These are phyloP conservation scores for Pteria penguin DNA, from an alignment of 2,888 invertebrate genomes.

Conservation along the genomic window DNA sequence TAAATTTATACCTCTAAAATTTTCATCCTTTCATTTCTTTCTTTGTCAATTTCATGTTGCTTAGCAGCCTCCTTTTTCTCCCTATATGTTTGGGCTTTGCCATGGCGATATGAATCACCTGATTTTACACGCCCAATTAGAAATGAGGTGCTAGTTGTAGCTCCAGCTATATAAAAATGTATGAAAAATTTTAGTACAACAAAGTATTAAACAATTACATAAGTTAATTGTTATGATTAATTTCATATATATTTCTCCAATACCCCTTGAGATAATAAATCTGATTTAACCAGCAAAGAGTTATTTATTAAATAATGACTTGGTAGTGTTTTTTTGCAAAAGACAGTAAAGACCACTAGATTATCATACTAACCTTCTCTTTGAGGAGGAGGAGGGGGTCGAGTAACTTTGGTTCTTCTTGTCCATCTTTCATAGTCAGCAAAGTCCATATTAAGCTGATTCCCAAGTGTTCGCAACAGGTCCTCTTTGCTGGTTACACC, in stretches of 20 bases:
- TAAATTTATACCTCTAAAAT: slow-evolving; percentile 66
- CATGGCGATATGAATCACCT: slow-evolving; percentile 55
- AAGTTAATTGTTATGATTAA: too few relatives aligned
- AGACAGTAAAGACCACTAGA: too few relatives aligned
- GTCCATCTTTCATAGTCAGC: slow-evolving; percentile 73
- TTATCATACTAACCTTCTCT: slow-evolving; percentile 29
- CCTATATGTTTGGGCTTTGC: slow-evolving; percentile 51
- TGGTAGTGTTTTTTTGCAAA: too few relatives aligned
- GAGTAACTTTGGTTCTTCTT: slow-evolving; percentile 54
- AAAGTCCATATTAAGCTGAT: slow-evolving; percentile 70
- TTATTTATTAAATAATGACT: too few relatives aligned
- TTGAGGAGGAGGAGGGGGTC: slow-evolving; percentile 27
- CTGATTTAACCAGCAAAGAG: too few relatives aligned
- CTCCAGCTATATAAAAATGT: too few relatives aligned
- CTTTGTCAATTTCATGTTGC: slow-evolving; percentile 63
- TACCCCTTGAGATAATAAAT: too few relatives aligned
- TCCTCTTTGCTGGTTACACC: slow-evolving; percentile 69
- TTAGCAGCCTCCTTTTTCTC: slow-evolving; percentile 66
- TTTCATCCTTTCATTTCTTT: slow-evolving; percentile 66
- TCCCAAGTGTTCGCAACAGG: slow-evolving; percentile 66
- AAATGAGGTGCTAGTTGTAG: slow-evolving; percentile 12
- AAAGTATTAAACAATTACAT: too few relatives aligned
- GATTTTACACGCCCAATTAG: slow-evolving; percentile 46
- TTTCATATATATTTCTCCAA: too few relatives aligned
- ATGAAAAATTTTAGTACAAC: too few relatives aligned